phyloP scores from a whole-genome alignment of 2,113 vertebrate species.

The Ivindomyrus marchei region DNA sequence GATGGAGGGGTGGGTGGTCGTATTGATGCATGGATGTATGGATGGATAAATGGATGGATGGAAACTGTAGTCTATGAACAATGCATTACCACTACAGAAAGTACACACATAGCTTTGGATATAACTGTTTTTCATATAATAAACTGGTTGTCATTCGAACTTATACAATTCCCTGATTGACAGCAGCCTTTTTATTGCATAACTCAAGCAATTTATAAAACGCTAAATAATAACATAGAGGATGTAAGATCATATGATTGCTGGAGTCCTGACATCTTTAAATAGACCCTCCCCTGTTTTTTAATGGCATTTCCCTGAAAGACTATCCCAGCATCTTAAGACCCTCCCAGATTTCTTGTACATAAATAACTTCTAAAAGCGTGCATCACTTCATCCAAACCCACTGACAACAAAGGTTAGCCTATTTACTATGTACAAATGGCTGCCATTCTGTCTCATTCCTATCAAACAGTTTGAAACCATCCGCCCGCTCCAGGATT shows the following conservation, averaged over 20 bases:
- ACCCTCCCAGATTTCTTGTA: not conserved
- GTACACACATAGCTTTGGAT: not conserved
- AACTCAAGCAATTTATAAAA: not conserved
- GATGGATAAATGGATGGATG: not conserved
- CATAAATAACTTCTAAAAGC: not conserved
- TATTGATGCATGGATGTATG: not conserved
- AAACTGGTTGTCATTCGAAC: not conserved
- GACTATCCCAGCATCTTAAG: not conserved
- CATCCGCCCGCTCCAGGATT: slow-evolving; percentile 26
- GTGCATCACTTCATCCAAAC: not conserved
- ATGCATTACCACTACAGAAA: not conserved
- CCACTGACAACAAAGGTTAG: not conserved
- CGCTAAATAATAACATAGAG: not conserved
- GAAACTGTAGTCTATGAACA: not conserved
- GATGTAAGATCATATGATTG: not conserved
- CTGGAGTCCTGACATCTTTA: not conserved
- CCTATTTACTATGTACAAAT: slow-evolving; percentile 8
- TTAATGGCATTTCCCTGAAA: not conserved
- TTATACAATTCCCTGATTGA: not conserved
- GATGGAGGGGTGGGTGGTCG: not conserved
- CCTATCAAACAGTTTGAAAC: slow-evolving; percentile 22
- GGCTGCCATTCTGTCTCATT: not conserved
- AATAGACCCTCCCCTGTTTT: not conserved
- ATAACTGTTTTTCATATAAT: not conserved
- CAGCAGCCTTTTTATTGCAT: not conserved